Evolutionary conservation across 2,113 vertebrate species (phyloP).

Genomic region (Sturnira hondurensis): DNA sequence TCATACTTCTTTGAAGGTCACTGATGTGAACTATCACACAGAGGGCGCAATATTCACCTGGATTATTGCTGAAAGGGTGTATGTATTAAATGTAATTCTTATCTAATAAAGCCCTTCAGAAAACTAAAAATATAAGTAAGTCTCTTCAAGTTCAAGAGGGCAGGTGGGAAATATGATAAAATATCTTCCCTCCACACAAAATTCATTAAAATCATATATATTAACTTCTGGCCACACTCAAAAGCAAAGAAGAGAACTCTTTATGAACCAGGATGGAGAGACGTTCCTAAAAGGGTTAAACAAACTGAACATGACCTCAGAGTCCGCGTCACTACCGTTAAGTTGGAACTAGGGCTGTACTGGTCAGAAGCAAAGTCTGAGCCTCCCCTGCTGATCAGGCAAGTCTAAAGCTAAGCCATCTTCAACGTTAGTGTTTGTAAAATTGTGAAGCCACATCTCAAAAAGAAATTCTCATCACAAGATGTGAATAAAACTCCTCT

Average conservation of each 20-base stretch:
- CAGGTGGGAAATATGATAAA: background rate
- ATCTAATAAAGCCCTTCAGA: background rate
- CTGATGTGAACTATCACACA: background rate
- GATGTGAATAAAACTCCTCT: background rate
- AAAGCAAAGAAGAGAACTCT: background rate
- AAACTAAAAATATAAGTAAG: background rate
- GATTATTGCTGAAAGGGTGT: background rate
- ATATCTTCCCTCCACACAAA: background rate
- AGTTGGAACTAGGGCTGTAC: background rate
- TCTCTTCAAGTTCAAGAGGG: background rate
- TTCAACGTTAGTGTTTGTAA: background rate
- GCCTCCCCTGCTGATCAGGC: background rate
- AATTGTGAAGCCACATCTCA: background rate
- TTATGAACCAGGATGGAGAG: background rate
- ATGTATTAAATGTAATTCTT: background rate
- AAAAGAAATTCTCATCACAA: background rate
- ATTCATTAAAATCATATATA: background rate
- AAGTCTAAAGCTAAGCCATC: background rate
- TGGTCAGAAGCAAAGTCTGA: background rate
- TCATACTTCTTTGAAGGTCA: background rate
- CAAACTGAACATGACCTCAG: background rate
- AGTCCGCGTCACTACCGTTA: background rate
- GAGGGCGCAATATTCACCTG: background rate
- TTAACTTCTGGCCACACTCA: background rate
- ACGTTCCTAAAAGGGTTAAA: background rate